A percentile compares a stretch with the other conserved stretches of the same genome.
Conservation (phyloP, 2,888 invertebrate species). For the Metallyticus violacea region DNA sequence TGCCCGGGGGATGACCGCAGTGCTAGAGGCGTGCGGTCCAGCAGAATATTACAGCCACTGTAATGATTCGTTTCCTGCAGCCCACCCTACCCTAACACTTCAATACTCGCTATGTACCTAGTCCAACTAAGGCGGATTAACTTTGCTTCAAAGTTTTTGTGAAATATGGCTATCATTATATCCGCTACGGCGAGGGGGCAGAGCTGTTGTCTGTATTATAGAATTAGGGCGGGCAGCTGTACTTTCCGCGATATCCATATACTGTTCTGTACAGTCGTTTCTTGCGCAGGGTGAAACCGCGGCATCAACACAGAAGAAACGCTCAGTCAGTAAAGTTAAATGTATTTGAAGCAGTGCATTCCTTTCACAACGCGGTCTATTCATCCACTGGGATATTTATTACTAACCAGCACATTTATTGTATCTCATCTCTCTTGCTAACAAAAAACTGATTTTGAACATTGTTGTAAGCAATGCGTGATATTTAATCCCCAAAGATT, state of each 20-base stretch:
- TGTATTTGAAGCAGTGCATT: too few species aligned
- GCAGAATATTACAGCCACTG: neutral
- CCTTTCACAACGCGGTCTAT: too few species aligned
- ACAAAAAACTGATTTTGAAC: too few species aligned
- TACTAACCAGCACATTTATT: too few species aligned
- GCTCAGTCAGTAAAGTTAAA: too few species aligned
- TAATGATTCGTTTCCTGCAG: constrained; percentile 13
- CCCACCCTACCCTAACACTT: neutral
- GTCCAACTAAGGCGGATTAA: neutral
- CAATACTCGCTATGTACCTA: neutral
- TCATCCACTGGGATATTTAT: too few species aligned
- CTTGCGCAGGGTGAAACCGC: neutral
- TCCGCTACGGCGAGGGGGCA: neutral
- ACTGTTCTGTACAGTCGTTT: neutral
- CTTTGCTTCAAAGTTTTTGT: constrained; percentile 10
- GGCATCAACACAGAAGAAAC: too few species aligned
- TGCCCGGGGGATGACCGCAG: neutral
- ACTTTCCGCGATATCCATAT: too few species aligned
- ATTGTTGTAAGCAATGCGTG: too few species aligned
- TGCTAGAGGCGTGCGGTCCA: neutral
- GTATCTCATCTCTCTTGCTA: too few species aligned
- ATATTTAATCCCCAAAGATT: too few species aligned
- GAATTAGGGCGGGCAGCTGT: neutral
- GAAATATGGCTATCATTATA: constrained; percentile 14
- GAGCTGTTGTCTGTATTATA: neutral